A percentile compares a stretch with the other conserved stretches of the same genome.
These are phyloP conservation scores for Triplophysa rosa DNA, from an alignment of 2,113 vertebrate species.

Conservation along the genomic window DNA sequence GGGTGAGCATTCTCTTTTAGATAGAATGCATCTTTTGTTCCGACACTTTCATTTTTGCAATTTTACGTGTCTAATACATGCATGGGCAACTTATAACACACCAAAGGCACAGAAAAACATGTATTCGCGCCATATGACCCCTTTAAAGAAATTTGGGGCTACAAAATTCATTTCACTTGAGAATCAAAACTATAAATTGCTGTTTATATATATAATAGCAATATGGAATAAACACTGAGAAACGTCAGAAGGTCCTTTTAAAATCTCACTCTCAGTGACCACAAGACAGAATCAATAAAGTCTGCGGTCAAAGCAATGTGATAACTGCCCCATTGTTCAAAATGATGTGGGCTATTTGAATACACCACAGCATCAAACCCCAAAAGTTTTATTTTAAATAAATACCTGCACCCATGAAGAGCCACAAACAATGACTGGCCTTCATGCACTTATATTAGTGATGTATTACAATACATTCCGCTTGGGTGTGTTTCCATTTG, in stretches of 20 bases:
- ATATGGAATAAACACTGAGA: not conserved
- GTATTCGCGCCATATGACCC: too few species aligned
- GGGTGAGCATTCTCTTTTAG: too few species aligned
- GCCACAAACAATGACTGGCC: not conserved
- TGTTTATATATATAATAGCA: conserved; percentile 8
- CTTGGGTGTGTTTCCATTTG: not conserved
- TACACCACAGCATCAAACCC: not conserved
- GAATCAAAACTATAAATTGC: not conserved
- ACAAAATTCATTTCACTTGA: too few species aligned
- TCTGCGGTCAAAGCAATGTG: not conserved
- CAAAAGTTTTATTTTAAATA: not conserved
- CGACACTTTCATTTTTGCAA: too few species aligned
- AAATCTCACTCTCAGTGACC: not conserved
- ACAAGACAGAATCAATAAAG: not conserved
- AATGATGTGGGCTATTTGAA: not conserved
- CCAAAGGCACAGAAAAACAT: too few species aligned
- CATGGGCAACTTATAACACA: too few species aligned
- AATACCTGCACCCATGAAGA: not conserved
- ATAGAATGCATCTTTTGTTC: too few species aligned
- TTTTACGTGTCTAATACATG: too few species aligned
- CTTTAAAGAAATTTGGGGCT: too few species aligned
- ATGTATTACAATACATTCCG: not conserved
- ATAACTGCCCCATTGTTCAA: too few species aligned
- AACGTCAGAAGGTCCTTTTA: not conserved
- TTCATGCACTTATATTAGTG: not conserved